Evolutionary conservation across 2,113 vertebrate genomes (phyloP).

Genomic region (Petrocephalus microphthalmus): DNA sequence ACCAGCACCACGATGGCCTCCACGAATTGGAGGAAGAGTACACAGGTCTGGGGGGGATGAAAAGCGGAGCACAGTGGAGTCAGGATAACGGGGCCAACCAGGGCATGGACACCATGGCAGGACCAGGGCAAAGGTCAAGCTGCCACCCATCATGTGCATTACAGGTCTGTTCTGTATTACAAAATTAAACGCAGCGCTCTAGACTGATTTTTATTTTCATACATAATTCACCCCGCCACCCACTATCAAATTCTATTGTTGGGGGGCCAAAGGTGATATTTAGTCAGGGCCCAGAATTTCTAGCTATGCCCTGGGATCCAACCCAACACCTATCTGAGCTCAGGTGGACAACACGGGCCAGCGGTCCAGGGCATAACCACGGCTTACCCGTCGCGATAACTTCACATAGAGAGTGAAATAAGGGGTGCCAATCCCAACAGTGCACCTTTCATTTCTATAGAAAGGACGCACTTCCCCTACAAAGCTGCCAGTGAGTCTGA

Average conservation of each 20-base stretch:
- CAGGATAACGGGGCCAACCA: neutral
- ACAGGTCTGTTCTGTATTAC: neutral
- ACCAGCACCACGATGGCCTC: slow-evolving; percentile 94
- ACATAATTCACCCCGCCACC: neutral
- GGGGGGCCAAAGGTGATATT: no score
- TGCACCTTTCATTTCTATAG: neutral
- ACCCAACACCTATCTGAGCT: neutral
- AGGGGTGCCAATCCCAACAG: neutral
- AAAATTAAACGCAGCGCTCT: neutral
- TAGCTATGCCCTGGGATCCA: no score
- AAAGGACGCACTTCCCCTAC: neutral
- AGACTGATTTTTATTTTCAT: neutral
- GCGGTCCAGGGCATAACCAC: neutral
- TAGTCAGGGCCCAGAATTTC: no score
- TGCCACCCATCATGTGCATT: neutral
- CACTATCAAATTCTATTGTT: neutral
- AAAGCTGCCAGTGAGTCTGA: neutral
- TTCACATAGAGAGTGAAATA: neutral
- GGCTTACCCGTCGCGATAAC: neutral
- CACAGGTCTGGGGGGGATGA: slow-evolving; percentile 63
- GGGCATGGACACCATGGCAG: neutral
- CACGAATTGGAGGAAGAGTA: slow-evolving; percentile 85
- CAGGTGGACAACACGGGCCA: neutral
- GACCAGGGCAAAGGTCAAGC: neutral
- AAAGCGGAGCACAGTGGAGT: neutral